These are phyloP conservation scores for Oreotrochilus melanogaster DNA, from an alignment of 2,113 vertebrate genomes.

Conservation along the genomic window DNA sequence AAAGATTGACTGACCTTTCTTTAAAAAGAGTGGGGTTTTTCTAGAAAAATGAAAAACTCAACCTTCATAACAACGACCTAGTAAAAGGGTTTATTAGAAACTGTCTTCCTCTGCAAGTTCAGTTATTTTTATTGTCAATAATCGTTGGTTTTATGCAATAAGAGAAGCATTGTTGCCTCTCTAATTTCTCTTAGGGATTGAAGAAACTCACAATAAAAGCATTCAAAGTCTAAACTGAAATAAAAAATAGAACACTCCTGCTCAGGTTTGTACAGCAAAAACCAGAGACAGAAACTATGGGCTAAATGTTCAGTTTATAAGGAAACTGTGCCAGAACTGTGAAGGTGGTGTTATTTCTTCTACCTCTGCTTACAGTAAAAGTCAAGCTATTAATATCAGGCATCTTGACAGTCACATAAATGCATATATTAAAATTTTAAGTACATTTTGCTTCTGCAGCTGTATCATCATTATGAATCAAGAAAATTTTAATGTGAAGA, in stretches of 20 bases:
- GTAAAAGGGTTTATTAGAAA: conserved; percentile 48
- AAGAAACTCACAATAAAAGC: conserved; percentile 17
- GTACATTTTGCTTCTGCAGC: conserved; percentile 24
- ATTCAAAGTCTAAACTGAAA: conserved; percentile 27
- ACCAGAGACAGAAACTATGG: background rate
- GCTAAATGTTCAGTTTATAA: background rate
- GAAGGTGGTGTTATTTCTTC: conserved; percentile 42
- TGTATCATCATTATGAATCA: conserved; percentile 13
- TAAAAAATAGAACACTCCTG: background rate
- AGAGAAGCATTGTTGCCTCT: conserved; percentile 8
- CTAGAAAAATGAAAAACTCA: conserved; percentile 38
- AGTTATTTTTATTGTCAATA: conserved; percentile 37
- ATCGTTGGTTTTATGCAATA: conserved; percentile 23
- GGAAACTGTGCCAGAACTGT: background rate
- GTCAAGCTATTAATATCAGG: conserved; percentile 46
- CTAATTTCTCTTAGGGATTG: conserved; percentile 17
- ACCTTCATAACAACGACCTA: conserved; percentile 7
- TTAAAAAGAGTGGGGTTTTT: background rate
- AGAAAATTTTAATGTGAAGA: background rate
- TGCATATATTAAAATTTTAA: conserved; percentile 25
- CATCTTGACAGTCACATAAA: conserved; percentile 24
- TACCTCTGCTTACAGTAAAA: conserved; percentile 44
- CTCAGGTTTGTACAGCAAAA: background rate
- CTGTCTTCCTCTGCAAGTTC: conserved; percentile 5
- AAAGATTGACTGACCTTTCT: conserved; percentile 64